phyloP scores from a whole-genome alignment of 2,113 vertebrate genomes.

The Mesitornis unicolor region DNA sequence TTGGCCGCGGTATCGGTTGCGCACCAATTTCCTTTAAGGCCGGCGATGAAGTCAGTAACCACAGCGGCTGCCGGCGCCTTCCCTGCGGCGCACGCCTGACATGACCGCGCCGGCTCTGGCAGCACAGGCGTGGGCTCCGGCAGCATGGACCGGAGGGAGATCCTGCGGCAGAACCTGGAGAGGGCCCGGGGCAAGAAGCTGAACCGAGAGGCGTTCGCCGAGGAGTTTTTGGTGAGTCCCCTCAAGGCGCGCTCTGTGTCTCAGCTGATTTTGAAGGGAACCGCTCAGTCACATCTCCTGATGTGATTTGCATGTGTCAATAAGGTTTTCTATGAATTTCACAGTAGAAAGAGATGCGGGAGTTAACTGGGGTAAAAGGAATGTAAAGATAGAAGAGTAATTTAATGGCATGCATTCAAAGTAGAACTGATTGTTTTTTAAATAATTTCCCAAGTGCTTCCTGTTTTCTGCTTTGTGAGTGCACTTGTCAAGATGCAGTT shows the following conservation, averaged over 20 bases:
- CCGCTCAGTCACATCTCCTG: accelerated
- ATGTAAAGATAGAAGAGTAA: neutral
- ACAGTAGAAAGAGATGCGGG: neutral
- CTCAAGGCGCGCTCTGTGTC: neutral
- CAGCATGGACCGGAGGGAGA: constrained; percentile 76
- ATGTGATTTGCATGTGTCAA: neutral
- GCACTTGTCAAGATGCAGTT: neutral
- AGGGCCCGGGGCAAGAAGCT: constrained; percentile 62
- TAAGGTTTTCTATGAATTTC: neutral
- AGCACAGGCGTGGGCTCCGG: neutral
- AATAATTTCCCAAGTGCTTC: neutral
- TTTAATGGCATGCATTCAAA: neutral
- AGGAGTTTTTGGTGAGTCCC: constrained; percentile 77
- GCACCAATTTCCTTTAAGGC: constrained; percentile 76
- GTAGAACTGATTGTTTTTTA: neutral
- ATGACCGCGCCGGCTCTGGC: constrained; percentile 52
- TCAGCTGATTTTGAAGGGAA: neutral
- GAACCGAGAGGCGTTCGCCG: constrained; percentile 53
- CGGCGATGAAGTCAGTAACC: constrained; percentile 79
- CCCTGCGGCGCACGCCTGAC: constrained; percentile 45
- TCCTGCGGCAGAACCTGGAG: constrained; percentile 71
- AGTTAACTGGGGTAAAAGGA: neutral
- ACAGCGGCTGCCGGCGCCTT: constrained; percentile 29
- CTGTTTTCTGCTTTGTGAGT: neutral
- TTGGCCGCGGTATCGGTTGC: constrained; percentile 64